phyloP scores from a whole-genome alignment of 1,140 invertebrate species.

The Cyclina sinensis region DNA sequence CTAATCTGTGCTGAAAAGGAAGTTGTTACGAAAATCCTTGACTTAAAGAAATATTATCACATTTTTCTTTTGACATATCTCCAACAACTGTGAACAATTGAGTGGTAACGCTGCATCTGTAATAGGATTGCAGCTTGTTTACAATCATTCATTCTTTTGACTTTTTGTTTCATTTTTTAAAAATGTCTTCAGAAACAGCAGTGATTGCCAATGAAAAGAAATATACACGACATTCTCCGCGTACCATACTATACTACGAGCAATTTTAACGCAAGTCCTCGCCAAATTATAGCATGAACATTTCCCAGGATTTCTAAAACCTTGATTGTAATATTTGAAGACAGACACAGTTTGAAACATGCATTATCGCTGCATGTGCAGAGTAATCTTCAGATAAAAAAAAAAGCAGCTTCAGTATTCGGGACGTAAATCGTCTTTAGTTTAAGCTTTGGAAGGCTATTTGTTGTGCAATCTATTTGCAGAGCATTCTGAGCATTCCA shows the following conservation, averaged over 20 bases:
- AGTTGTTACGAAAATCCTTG: too few species aligned
- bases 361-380: not conserved
- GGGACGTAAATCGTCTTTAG: not conserved
- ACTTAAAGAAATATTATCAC: too few species aligned
- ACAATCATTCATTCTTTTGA: constrained; percentile 36
- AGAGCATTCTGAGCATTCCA: too few species aligned
- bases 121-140: constrained; percentile 18
- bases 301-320: constrained; percentile 7
- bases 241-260: constrained; percentile 29
- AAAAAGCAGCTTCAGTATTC: not conserved
- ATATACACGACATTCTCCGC: not conserved
- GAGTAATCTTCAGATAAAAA: not conserved
- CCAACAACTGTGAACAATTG: too few species aligned
- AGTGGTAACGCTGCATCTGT: too few species aligned
- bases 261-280: not conserved
- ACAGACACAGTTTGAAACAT: not conserved
- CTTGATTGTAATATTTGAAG: constrained; percentile 19
- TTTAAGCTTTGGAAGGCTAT: too few species aligned
- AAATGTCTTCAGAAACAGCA: constrained; percentile 18
- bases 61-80: too few species aligned
- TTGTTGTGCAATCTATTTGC: too few species aligned
- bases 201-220: not conserved
- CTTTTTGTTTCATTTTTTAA: constrained; percentile 22
- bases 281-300: constrained; percentile 32
- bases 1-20: too few species aligned